These are phyloP conservation scores for Sylvilagus floridanus DNA, from an alignment of 2,797 vertebrate species.

Conservation along the genomic window DNA sequence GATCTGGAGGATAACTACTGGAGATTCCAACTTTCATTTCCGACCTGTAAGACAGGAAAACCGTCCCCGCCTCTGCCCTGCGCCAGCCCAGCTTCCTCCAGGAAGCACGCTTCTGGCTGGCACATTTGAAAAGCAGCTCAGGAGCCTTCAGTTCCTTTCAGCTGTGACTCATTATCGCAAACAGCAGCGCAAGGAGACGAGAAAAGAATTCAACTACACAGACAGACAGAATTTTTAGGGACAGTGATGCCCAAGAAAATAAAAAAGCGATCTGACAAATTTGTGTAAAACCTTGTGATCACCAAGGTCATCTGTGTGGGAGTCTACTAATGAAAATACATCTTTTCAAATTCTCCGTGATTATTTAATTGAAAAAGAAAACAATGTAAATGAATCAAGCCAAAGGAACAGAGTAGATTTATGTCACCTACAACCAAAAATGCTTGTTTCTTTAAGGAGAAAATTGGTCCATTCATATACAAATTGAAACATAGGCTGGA, in stretches of 20 bases:
- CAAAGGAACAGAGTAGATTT: slow-evolving; percentile 76
- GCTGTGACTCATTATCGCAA: slow-evolving; percentile 82
- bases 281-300: slow-evolving; percentile 81
- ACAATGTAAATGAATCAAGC: slow-evolving; percentile 80
- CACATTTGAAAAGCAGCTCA: slow-evolving; percentile 63
- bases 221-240: slow-evolving; percentile 78
- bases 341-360: slow-evolving; percentile 81
- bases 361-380: slow-evolving; percentile 85
- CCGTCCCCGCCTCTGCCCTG: neutral
- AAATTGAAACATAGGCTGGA: slow-evolving; percentile 60
- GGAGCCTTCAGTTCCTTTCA: slow-evolving; percentile 69
- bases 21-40: neutral
- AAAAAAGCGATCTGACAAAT: slow-evolving; percentile 81
- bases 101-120: slow-evolving; percentile 25
- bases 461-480: slow-evolving; percentile 60
- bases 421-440: slow-evolving; percentile 63
- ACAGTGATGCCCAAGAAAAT: slow-evolving; percentile 80
- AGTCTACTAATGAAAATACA: slow-evolving; percentile 76
- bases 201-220: slow-evolving; percentile 82
- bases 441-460: slow-evolving; percentile 68
- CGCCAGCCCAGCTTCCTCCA: neutral
- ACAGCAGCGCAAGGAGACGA: slow-evolving; percentile 78
- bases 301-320: slow-evolving; percentile 82
- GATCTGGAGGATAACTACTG: neutral
- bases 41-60: fast-evolving